Evolutionary conservation across 2,888 invertebrate genomes (phyloP), one percentile per base, ranked within the genome.

Genomic region (Drosophila emarginata): DNA sequence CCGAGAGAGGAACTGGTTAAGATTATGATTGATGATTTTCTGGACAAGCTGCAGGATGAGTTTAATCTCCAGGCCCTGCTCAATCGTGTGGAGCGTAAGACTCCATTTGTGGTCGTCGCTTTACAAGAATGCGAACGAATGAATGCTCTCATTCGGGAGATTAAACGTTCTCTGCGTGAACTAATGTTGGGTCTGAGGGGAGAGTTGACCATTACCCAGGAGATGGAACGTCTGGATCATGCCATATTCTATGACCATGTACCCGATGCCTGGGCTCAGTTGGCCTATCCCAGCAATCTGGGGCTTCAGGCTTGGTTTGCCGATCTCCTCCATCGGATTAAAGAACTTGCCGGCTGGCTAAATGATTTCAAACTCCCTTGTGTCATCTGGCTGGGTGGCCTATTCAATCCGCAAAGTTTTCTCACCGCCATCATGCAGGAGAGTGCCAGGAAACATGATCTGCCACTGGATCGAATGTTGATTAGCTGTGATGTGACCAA

Each of bases 391-490:
- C 93, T 99, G 72, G 97, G 96, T 11, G 98, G 98, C 1, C 96
- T 99, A 89, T 99, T 99, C 93, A 99, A 98, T 93, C 98, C 98
- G 0, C 98, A 99, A 92, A 98, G 98, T 23, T 98, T 99, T 92
- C 93, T 99, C 61, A 99, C 98, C 0, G 98, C 98, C 66, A 98
- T 99, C 89, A 98, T 98, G 98, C 99, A 99, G 93, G 97, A 97
- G 92, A 97, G 98, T 70, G 98, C 98, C 0, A 93, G 98, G 28
- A 98, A 96, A 92, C 98, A 98, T 91, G 98, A 98, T 92, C 96
- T 98, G 95, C 98, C 98, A 0, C 93, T 99, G 73, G 98, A 99
- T 92, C 97, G 97, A 91, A 98, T 99, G 98, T 97, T 97, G 89
- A 94, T 98, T 65, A 95, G 96, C 90, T 98, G 97, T 88, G 98